A percentile compares a stretch with the other conserved stretches of the same genome.
Conservation (phyloP, 2,113 vertebrate genomes). For the Gymnarchus niloticus region DNA sequence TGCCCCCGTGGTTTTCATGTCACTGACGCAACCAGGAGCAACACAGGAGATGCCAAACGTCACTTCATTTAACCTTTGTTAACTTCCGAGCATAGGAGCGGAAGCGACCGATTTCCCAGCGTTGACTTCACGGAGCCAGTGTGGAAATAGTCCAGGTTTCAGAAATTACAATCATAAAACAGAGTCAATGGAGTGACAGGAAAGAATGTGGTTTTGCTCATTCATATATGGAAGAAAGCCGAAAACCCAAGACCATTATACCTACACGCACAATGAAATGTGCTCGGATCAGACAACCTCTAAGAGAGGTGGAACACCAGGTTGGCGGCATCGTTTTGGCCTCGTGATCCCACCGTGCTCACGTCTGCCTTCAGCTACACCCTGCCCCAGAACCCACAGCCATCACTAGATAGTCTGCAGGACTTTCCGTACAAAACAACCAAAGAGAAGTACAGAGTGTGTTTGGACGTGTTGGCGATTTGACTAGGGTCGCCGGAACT, state of each 20-base stretch:
- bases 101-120: neutral
- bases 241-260: conserved; percentile 1
- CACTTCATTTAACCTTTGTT: conserved; percentile 12
- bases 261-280: neutral
- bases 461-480: neutral
- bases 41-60: neutral
- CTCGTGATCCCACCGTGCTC: neutral
- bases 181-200: neutral
- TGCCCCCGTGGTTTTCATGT: conserved; percentile 17
- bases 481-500: neutral
- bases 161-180: conserved; percentile 20
- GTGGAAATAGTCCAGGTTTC: neutral
- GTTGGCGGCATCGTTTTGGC: neutral
- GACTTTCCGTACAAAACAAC: neutral
- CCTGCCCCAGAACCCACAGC: neutral
- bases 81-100: conserved; percentile 1
- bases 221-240: neutral
- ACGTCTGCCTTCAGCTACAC: neutral
- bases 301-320: neutral
- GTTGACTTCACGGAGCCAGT: conserved; percentile 14
- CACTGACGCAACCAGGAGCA: conserved; percentile 14
- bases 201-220: neutral
- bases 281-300: neutral
- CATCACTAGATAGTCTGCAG: neutral
- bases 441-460: neutral